phyloP scores from a whole-genome alignment of 2,797 vertebrate genomes.

The Tadarida brasiliensis region DNA sequence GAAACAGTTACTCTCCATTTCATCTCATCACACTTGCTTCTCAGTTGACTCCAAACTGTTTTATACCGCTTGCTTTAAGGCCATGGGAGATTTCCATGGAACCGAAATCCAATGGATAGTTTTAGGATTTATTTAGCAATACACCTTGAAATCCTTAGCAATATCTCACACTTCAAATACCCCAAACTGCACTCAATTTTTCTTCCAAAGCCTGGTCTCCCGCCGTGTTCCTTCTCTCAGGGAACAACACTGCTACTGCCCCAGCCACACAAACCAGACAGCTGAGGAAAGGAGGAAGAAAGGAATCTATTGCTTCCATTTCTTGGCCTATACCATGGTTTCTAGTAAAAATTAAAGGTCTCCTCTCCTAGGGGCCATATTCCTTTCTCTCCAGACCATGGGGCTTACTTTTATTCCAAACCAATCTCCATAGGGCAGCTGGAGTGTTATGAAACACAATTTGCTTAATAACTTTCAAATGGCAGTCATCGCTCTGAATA shows the following conservation, averaged over 20 bases:
- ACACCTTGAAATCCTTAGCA: background rate
- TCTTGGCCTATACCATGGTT: background rate
- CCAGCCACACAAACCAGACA: background rate
- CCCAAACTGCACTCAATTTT: background rate
- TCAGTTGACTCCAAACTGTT: background rate
- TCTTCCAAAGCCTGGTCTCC: background rate
- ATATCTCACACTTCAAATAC: background rate
- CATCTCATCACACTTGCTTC: background rate
- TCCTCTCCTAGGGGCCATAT: background rate
- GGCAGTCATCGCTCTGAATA: background rate
- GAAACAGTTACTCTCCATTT: background rate
- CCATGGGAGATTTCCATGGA: background rate
- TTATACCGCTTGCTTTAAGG: background rate
- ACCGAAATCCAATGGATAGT: background rate
- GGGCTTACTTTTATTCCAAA: background rate
- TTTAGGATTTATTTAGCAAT: background rate
- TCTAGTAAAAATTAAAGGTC: background rate
- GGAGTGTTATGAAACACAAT: background rate
- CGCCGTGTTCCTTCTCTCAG: background rate
- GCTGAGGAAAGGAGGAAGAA: background rate
- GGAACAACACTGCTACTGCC: background rate
- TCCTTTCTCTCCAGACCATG: background rate
- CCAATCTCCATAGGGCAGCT: background rate
- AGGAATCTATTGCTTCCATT: background rate
- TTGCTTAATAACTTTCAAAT: background rate